Evolutionary conservation across 2,888 invertebrate genomes (phyloP).

Genomic region (Mythimna vitellina): DNA sequence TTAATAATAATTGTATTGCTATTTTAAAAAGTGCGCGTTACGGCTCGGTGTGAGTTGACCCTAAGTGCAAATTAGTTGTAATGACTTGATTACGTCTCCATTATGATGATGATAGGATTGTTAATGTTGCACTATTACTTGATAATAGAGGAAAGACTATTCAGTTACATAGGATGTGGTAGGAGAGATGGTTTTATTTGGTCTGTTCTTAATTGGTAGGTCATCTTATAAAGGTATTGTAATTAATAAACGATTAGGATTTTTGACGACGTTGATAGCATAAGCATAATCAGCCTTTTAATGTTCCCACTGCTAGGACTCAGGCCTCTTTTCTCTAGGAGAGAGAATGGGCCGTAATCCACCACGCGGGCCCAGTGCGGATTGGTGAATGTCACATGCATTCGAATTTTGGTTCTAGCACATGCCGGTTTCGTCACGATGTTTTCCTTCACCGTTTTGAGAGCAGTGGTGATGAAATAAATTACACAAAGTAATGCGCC

Average conservation of each 20-base stretch:
- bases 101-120: conserved; percentile 34
- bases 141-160: conserved; percentile 18
- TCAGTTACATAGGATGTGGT: conserved; percentile 1
- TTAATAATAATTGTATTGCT: background rate
- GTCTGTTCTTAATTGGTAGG: background rate
- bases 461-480: no score
- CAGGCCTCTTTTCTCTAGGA: no score
- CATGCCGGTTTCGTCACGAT: no score
- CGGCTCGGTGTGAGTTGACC: background rate
- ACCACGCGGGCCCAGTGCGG: no score
- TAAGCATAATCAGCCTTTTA: no score
- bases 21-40: background rate
- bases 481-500: no score
- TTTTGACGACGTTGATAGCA: background rate
- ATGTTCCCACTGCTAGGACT: no score
- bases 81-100: conserved; percentile 49
- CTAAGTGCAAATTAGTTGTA: conserved; percentile 55
- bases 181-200: background rate
- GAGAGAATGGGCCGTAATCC: no score
- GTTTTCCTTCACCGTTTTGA: no score
- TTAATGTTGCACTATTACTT: conserved; percentile 40
- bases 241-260: background rate
- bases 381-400: no score
- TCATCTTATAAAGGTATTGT: background rate
- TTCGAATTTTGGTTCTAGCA: no score